Evolutionary conservation across 2,797 vertebrate species (phyloP), one percentile per base, ranked within the genome.

Genomic region (Ptychadena robeensis): DNA sequence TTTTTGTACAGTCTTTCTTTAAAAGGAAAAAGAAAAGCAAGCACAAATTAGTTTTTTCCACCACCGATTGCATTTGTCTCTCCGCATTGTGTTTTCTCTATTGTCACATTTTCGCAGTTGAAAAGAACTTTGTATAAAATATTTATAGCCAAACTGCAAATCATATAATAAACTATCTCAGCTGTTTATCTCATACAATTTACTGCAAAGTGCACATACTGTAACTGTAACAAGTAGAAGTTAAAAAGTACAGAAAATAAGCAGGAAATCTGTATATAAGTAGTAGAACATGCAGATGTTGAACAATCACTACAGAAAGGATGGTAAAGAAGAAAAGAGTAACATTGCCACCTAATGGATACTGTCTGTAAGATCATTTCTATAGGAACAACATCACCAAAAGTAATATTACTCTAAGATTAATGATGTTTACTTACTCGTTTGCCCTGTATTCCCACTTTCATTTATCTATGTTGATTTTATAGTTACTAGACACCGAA

Each of bases 341-440:
- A 83, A 91, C 75, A 91, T 18, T 89, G 93, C 93, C 94, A 94
- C 87, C 94, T 93, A 71, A 89, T 93, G 93, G 93, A 70, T 18
- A 34, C 37, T 48, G 25, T 44, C n/a, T 69, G 34, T 28, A 44
- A 28, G 25, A 40, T 15, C 64, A 30, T 44, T 44, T 59, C 22
- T 32, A n/a, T 32, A 38, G 27, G 25, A 11, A 35, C 83, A 65
- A 14, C 32, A 81, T 85, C 75, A 53, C 37, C 82, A 80, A 48
- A 88, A 81, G 11, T 77, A 86, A 73, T 81, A 78, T 82, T 88
- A 84, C 83, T 89, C 85, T 88, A 85, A 86, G 74, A 88, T 86
- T 87, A 89, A 85, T 85, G 25, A 76, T 87, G 15, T 88, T 91
- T 90, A 87, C 72, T 87, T 90, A 80, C 57, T 80, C 87, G 2